Conservation (phyloP, 2,113 vertebrate genomes). For the Oryzias curvinotus region DNA sequence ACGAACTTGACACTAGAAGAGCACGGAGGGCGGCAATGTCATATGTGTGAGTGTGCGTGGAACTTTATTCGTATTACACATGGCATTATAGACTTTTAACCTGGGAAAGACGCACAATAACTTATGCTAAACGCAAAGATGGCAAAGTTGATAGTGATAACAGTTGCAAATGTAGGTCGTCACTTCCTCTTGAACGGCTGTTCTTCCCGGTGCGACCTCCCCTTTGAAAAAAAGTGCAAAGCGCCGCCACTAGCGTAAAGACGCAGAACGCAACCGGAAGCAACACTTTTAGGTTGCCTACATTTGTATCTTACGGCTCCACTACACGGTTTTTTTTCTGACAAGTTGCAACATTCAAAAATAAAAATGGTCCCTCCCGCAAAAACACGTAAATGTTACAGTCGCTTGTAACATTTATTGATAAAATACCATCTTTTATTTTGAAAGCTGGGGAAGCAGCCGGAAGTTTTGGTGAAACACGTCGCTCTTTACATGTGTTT, state of each 20-base stretch:
- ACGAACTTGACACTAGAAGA: not conserved
- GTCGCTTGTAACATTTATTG: no score
- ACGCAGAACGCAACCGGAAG: conserved; percentile 36
- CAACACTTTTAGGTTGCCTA: no score
- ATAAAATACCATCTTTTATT: conserved; percentile 36
- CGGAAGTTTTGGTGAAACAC: conserved; percentile 43
- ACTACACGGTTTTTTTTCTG: not conserved
- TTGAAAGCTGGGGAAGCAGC: conserved; percentile 43
- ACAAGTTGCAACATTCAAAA: no score
- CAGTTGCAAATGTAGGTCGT: conserved; percentile 67
- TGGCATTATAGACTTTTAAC: no score
- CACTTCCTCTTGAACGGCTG: conserved; percentile 69
- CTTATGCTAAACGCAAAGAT: conserved; percentile 7
- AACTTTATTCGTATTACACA: no score
- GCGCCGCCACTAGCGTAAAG: not conserved
- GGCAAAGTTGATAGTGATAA: conserved; percentile 59
- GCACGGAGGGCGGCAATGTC: not conserved
- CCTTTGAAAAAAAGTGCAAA: conserved; percentile 12
- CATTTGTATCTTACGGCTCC: not conserved
- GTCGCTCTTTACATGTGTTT: conserved; percentile 16
- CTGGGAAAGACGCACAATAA: not conserved
- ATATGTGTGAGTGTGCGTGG: no score
- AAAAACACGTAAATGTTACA: no score
- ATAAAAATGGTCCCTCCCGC: no score
- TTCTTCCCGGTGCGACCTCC: conserved; percentile 55